Evolutionary conservation across 2,797 vertebrate species (phyloP), one percentile per base, ranked within the genome.

Genomic region (Sylvilagus floridanus): DNA sequence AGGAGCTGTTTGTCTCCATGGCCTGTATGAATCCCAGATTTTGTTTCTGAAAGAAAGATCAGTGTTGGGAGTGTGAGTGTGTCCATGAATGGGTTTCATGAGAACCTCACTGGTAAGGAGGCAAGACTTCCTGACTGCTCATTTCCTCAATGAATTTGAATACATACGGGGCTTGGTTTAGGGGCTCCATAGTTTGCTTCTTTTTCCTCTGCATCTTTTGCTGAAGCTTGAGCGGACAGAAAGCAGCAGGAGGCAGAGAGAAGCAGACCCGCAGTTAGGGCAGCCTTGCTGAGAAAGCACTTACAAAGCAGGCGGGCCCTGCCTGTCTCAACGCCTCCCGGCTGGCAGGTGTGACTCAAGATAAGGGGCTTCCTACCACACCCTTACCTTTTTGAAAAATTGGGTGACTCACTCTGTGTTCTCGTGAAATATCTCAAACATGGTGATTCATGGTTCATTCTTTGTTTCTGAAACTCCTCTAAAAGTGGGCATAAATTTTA

Each of bases 381-480:
- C 87, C 90, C 94, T 68, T 88, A 71, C 77, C 93, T 93, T 60
- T 92, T 84, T 75, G 37, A 63, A 90, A 73, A 22, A n/a, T 19
- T 21, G 10, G 73, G 68, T 94, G 88, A 90, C 69, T 84, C 88
- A 65, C 78, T 93, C 87, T 35, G 35, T 35, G 35, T 35, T 35
- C 35, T 35, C 35, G 35, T 35, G 35, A 35, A 35, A 35, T 35
- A 35, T 35, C 35, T 95, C 65, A 54, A 73, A 66, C 54, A 71
- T 19, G 75, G 42, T 81, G 76, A 94, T 85, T 94, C 71, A n/a
- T 66, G 54, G 42, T 87, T 93, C 42, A 35, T 72, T 89, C 66
- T 92, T 84, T 90, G 21, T 96, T 92, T 91, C 65, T 84, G 63
- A 96, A 57, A 75, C 60, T 71, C 83, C n/a, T 60, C 81, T 72